Evolutionary conservation across 2,888 invertebrate species (phyloP).

Genomic region (Norana najaformis): DNA sequence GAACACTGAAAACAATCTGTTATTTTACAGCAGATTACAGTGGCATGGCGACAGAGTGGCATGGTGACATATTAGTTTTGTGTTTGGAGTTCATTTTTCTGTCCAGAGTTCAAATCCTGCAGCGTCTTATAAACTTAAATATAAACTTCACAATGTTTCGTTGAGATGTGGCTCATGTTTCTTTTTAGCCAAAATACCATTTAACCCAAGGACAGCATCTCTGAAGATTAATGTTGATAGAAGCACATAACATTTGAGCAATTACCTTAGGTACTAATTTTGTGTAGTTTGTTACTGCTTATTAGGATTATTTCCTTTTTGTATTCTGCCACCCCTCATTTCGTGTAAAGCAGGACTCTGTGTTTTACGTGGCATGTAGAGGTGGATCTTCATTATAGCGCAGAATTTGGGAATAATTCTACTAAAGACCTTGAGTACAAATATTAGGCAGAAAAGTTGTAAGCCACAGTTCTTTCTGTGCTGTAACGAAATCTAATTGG

Average conservation of each 20-base stretch:
- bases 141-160: no score
- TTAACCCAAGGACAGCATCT: not conserved
- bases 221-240: not conserved
- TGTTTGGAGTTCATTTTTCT: no score
- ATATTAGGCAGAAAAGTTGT: not conserved
- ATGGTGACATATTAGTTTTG: no score
- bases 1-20: no score
- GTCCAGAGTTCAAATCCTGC: no score
- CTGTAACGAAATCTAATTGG: no score
- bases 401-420: constrained; percentile 1
- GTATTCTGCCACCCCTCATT: not conserved
- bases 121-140: no score
- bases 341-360: not conserved
- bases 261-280: not conserved
- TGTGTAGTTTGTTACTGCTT: not conserved
- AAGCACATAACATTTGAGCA: not conserved
- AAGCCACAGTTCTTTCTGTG: no score
- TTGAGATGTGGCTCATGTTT: no score
- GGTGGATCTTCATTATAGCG: not conserved
- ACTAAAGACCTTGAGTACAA: not conserved
- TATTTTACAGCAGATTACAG: no score
- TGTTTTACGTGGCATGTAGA: not conserved
- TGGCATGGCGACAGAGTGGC: no score
- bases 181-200: no score
- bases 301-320: not conserved